Conservation (phyloP, 1,140 invertebrate genomes). For the Halictus rubicundus region DNA sequence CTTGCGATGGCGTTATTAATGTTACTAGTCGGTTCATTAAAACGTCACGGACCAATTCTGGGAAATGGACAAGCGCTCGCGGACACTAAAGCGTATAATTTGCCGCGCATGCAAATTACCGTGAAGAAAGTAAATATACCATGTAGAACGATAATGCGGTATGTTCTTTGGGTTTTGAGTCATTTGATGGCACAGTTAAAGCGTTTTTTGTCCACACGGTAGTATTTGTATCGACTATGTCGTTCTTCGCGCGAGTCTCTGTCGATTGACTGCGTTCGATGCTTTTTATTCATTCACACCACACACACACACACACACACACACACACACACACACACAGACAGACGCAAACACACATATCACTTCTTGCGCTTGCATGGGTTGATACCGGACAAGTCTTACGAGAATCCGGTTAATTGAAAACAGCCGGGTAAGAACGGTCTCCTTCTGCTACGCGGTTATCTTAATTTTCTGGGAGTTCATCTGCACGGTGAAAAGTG, state of each 20-base stretch:
- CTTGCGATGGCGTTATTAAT: too few relatives aligned
- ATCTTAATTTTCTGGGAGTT: not conserved
- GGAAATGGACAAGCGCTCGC: not conserved
- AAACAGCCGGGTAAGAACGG: conserved; percentile 15
- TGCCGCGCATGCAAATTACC: not conserved
- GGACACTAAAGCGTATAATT: not conserved
- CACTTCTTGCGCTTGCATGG: not conserved
- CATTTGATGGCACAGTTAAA: not conserved
- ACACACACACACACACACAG: not conserved
- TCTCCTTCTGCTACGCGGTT: too few relatives aligned
- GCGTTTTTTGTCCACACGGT: not conserved
- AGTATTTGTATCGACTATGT: conserved; percentile 16
- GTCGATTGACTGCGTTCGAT: not conserved
- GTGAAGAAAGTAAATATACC: not conserved
- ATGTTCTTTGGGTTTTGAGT: not conserved
- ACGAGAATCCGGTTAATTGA: conserved; percentile 21
- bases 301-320: not conserved
- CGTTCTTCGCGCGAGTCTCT: not conserved
- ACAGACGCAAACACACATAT: not conserved
- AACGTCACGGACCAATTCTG: not conserved
- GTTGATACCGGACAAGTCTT: not conserved
- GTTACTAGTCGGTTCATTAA: not conserved
- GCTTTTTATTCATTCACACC: conserved; percentile 19
- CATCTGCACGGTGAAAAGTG: too few relatives aligned
- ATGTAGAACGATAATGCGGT: not conserved